These are phyloP conservation scores for Automeris io DNA, from an alignment of 2,888 invertebrate genomes.

Conservation along the genomic window DNA sequence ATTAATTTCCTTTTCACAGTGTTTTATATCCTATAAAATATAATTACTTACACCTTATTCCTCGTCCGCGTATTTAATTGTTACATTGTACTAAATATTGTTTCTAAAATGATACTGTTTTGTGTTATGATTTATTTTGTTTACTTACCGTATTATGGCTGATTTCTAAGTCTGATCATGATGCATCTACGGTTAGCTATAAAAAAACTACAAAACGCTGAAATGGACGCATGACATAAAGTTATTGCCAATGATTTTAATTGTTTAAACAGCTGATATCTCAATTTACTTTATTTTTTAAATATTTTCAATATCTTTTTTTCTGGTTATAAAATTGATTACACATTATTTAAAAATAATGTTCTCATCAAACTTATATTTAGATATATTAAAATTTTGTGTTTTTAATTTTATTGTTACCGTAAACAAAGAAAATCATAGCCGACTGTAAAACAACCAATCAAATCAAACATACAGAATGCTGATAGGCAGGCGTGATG, in stretches of 20 bases:
- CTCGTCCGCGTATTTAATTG: not conserved
- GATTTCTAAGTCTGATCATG: constrained; percentile 35
- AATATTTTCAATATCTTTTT: no score
- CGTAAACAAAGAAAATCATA: constrained; percentile 41
- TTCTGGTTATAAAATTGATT: no score
- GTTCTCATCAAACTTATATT: not conserved
- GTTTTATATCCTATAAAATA: no score
- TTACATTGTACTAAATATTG: not conserved
- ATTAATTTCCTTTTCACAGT: no score
- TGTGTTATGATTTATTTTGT: not conserved
- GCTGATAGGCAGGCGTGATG: constrained; percentile 53
- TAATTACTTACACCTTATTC: not conserved
- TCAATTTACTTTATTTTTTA: no score
- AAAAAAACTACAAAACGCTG: constrained; percentile 41
- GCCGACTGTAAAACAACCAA: constrained; percentile 42
- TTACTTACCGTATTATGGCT: constrained; percentile 4
- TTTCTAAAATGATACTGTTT: constrained; percentile 3
- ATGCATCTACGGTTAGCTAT: constrained; percentile 31
- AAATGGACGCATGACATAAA: constrained; percentile 46
- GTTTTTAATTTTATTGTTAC: not conserved
- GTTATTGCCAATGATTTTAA: constrained; percentile 40
- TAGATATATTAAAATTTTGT: not conserved
- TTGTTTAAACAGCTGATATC: constrained; percentile 1
- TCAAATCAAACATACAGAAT: constrained; percentile 39
- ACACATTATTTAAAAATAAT: not conserved